Evolutionary conservation across 2,888 invertebrate species (phyloP).

Genomic region (Lasioglossum oenotherae): DNA sequence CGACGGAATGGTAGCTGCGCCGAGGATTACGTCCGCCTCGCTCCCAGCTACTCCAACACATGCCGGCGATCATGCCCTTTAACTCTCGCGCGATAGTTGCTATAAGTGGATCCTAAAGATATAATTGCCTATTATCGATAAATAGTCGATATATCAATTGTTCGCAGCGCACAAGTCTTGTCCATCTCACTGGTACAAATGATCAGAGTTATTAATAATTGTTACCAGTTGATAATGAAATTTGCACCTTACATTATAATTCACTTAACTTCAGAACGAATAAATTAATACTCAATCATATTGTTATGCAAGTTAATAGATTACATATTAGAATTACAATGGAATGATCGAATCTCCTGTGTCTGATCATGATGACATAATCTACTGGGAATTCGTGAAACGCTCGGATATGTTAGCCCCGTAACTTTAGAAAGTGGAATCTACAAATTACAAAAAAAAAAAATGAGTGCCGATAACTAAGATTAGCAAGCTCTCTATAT

Average conservation of each 20-base stretch:
- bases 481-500: not conserved
- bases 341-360: not conserved
- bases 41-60: not conserved
- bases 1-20: conserved; percentile 12
- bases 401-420: not conserved
- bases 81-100: not conserved
- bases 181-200: too few relatives aligned
- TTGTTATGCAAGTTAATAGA: too few relatives aligned
- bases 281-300: too few relatives aligned
- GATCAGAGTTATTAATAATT: too few relatives aligned
- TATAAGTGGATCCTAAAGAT: not conserved
- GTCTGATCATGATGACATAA: not conserved
- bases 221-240: too few relatives aligned
- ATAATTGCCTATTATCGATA: too few relatives aligned
- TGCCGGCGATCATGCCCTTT: not conserved
- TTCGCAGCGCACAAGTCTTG: too few relatives aligned
- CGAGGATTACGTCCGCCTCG: not conserved
- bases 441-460: not conserved
- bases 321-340: not conserved
- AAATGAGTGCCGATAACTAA: not conserved
- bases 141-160: too few relatives aligned
- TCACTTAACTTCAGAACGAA: too few relatives aligned
- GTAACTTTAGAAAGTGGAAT: not conserved
- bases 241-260: too few relatives aligned
- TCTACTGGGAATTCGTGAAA: not conserved